These are phyloP conservation scores for Poecilus cupreus DNA, from an alignment of 2,888 invertebrate species.

Conservation along the genomic window DNA sequence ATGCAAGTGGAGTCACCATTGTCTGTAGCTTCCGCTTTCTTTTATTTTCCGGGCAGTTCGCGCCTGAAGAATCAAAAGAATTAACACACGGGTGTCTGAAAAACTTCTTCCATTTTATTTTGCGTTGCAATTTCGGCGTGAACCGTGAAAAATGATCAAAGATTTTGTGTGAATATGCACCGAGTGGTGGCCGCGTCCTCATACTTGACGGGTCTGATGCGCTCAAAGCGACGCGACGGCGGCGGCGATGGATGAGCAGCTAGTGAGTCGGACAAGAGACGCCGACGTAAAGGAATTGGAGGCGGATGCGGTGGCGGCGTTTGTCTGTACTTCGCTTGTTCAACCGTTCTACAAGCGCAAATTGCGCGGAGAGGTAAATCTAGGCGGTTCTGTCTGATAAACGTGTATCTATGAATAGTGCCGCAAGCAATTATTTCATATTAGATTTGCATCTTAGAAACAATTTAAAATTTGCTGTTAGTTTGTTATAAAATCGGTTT, in stretches of 20 bases:
- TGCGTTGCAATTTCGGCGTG: conserved; percentile 42
- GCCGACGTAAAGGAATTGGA: background rate
- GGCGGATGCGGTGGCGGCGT: too few species aligned
- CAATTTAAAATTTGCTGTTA: too few species aligned
- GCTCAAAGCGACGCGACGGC: conserved; percentile 24
- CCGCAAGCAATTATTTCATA: too few species aligned
- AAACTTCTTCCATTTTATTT: conserved; percentile 11
- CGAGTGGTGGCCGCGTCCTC: background rate
- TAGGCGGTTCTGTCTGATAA: background rate
- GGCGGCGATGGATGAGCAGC: background rate
- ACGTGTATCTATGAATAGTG: too few species aligned
- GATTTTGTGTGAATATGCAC: conserved; percentile 13
- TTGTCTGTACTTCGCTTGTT: too few species aligned
- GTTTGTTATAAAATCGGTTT: too few species aligned
- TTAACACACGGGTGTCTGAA: conserved; percentile 8
- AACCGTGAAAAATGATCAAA: conserved; percentile 43
- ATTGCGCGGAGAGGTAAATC: too few species aligned
- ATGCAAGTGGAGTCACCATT: background rate
- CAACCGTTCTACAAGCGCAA: too few species aligned
- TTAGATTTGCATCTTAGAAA: too few species aligned
- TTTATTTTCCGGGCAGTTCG: background rate
- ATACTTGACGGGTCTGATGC: conserved; percentile 15
- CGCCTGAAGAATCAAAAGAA: conserved; percentile 24
- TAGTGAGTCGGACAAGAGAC: conserved; percentile 23
- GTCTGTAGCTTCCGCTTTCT: background rate